Base-by-base conservation (phyloP, 2,797 vertebrate species). In the Eremophila alpestris region DNA sequence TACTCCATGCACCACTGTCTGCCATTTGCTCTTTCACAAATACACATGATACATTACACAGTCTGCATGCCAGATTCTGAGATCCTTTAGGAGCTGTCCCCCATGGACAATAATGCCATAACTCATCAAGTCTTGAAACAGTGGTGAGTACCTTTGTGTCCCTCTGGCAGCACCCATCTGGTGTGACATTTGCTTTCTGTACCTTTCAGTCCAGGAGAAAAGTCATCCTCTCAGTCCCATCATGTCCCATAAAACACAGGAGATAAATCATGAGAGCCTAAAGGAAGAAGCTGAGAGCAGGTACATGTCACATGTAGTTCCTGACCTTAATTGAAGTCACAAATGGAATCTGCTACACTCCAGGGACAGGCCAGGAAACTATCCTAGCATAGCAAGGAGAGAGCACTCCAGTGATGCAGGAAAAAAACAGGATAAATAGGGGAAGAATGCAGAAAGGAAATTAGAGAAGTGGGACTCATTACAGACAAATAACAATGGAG, bases 131-230 rank as follows among this genome's bases (percentile, higher is more conserved):
- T 67, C 45, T 40, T 70, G 62, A 75, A 89, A 67, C 30, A 34
- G 59, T 21, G 43, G 43, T 49, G 7, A 80, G 48, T 59, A 89
- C 56, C 73, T 90, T 7, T 62, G 38, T 6, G 36, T 29, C 56
- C 18, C 81, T 67, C 84, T 63, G 77, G 87, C 48, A 83, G 59
- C 32, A 86, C 22, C 52, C 87, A 81, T 73, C 65, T 90, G 77
- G n/a, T 59, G 24, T 48, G 52, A 86, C 45, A 90, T 81, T 70
- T 70, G 40, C 65, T 51, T 93, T 74, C 78, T 71, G 38, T 32
- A 41, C 56, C 48, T 70, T 87, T 71, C 60, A 83, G 73, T 58
- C 27, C 43, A 40, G 43, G 22, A 70, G 48, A 74, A 77, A 83
- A 87, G 43, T 29, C 40, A 36, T 74, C 20, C 49, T 74, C 22